Evolutionary conservation across 2,113 vertebrate species (phyloP), one percentile per base, ranked within the genome.

Genomic region (Bubo bubo): DNA sequence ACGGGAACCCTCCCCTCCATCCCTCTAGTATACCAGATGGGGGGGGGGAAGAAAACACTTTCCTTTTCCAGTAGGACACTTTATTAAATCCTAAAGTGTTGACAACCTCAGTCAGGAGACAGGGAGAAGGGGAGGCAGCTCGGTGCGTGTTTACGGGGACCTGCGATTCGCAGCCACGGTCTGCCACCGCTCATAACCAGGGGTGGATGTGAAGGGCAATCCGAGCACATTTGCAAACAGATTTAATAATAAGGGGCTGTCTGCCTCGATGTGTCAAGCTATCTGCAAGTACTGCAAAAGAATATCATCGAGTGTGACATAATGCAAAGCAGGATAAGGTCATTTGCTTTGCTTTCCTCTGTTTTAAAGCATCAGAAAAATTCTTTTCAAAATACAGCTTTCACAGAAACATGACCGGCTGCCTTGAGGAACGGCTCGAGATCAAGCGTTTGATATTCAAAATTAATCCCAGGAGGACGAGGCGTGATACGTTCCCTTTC

Each of bases 191-290:
- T 97, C 93, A 89, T 89, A 96, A 86, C 49, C 84, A 80, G 79
- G 94, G 91, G 72, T 76, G 94, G 74, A 90, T 91, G 81, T 96
- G 93, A 93, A 82, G 86, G 97, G 95, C 89, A 76, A 96, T 94
- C 94, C 37, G 64, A 82, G 92, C 86, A 87, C 95, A 94, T 98
- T 96, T 97, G 97, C 96, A 98, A 98, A 97, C 93, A 97, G 96
- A 98, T 97, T 98, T 98, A 97, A 96, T 97, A 96, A 97, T 95
- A 96, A 95, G 84, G 84, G 91, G 86, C 89, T 97, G 96, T 96
- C 97, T 95, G 91, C 89, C 94, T 96, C 95, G 27, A 87, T 86
- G 90, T 97, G 96, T 97, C 95, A 97, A 72, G 79, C 88, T 95
- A 84, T 87, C 96, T 47, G 72, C 83, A 86, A 96, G 92, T 43